Percentiles rank a stretch among this genome's conserved stretches.
phyloP scores from a whole-genome alignment of 2,797 vertebrate genomes.

The Yasuhikotakia modesta region DNA sequence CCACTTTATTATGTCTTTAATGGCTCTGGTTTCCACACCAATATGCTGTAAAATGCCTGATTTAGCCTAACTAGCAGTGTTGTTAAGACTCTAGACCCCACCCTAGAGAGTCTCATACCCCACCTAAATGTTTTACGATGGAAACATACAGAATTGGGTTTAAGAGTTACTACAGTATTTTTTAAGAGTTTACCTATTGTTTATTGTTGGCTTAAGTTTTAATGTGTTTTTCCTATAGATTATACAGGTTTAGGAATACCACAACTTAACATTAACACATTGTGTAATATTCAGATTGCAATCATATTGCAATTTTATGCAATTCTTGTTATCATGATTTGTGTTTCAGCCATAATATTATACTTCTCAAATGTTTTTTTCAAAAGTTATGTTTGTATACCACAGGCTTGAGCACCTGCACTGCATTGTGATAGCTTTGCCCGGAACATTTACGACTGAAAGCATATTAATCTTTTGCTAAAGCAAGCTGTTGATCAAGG shows the following conservation, averaged over 20 bases:
- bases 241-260: not conserved
- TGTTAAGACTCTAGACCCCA: constrained; percentile 25
- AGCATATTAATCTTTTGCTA: not conserved
- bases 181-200: not conserved
- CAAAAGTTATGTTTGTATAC: not conserved
- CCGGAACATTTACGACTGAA: constrained; percentile 2
- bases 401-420: too few relatives aligned
- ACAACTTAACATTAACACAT: too few relatives aligned
- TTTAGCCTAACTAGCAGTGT: constrained; percentile 29
- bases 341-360: not conserved
- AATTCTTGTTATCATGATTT: not conserved
- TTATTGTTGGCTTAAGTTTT: not conserved
- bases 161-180: not conserved
- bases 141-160: not conserved
- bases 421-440: constrained; percentile 18
- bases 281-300: not conserved
- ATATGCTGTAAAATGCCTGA: constrained; percentile 14
- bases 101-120: constrained; percentile 17
- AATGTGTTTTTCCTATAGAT: not conserved
- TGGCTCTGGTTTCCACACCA: constrained; percentile 21
- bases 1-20: not conserved
- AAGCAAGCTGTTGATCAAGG: constrained; percentile 10
- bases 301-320: not conserved
- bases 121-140: constrained; percentile 24
- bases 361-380: not conserved